Base-by-base conservation (phyloP, 2,888 invertebrate species). In the Acheta domesticus region DNA sequence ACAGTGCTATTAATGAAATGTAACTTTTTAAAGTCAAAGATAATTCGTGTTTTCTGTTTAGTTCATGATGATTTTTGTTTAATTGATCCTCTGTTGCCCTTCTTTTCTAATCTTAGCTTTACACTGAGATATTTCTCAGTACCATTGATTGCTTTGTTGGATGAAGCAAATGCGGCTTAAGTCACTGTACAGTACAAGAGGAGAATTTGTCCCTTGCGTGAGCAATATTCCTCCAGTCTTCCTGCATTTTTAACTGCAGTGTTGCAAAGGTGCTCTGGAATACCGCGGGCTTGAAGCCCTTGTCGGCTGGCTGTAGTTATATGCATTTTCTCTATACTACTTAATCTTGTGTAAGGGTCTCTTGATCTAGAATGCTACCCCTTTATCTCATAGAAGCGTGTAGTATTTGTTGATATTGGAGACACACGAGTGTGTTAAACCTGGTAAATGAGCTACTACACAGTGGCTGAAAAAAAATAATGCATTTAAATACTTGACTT, bases 171-270 rank as follows among this genome's bases (percentile, higher is more conserved):
- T 62, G 62, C n/a, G n/a, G 62, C 62, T 62, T 62, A 62, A n/a
- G 62, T 62, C n/a, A 62, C 62, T 62, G 16, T 62, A 62, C 62
- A 62, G 62, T 62, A 62, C 62, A 62, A 62, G 62, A 62, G 62
- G 62, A 62, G 62, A 62, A 62, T 62, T 62, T 62, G 62, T 62
- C 62, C 62, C n/a, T 62, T 62, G 62, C 62, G n/a, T 62, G 62
- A 62, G 62, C 62, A 62, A 62, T 62, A 62, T 14, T 62, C 62
- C 62, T 62, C 62, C 62, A 62, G 62, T 62, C 62, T 62, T 62
- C 62, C 62, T 62, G 62, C 62, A 62, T 62, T 62, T 62, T 62
- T 62, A 62, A 62, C 62, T 62, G 62, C 62, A 62, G 62, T 62
- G 62, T 62, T 62, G n/a, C 62, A 62, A 62, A 62, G 62, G 62